Conservation (phyloP, 2,113 vertebrate species). For the Amazona guildingii region DNA sequence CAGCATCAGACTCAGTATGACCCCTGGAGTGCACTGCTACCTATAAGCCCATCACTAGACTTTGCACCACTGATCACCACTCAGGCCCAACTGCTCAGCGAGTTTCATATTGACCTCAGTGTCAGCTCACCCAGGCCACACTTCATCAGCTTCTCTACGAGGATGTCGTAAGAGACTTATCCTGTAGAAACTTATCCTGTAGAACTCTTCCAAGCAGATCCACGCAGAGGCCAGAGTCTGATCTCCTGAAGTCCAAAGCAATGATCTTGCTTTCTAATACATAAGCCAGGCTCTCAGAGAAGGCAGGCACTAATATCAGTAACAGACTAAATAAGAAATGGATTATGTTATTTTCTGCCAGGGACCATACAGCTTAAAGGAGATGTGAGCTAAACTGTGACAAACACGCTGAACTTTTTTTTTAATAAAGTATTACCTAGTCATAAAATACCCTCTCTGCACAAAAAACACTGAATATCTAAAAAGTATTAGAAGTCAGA, state of each 20-base stretch:
- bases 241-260: neutral
- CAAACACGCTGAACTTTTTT: neutral
- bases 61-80: neutral
- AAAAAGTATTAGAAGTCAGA: neutral
- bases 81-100: neutral
- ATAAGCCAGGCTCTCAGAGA: neutral
- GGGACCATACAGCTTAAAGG: neutral
- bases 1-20: neutral
- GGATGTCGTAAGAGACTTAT: neutral
- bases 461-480: neutral
- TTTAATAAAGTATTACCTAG: neutral
- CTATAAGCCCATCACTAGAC: neutral
- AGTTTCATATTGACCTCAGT: neutral
- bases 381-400: neutral
- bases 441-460: neutral
- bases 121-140: neutral
- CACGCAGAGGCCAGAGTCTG: neutral
- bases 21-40: neutral
- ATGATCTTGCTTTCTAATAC: neutral
- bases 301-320: neutral
- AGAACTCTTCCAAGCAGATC: neutral
- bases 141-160: neutral
- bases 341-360: neutral
- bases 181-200: neutral
- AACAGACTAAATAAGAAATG: neutral